These are phyloP conservation scores for Amphimedon queenslandica DNA, from an alignment of 37 sponge, comb jelly and placozoan genomes.

Conservation along the genomic window DNA sequence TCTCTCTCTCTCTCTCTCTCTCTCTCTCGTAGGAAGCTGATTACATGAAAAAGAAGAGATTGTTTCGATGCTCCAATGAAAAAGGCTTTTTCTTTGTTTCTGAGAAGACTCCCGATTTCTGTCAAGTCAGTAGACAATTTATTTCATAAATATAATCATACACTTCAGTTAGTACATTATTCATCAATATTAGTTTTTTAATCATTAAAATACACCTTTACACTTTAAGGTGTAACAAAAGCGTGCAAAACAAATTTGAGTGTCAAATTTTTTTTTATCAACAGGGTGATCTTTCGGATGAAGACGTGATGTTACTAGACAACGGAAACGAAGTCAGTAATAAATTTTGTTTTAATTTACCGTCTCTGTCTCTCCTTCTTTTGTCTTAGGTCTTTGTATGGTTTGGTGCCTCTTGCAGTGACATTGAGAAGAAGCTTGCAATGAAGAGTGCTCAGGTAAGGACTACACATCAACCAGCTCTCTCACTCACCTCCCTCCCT, in stretches of 20 bases:
- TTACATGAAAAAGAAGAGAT: constrained; percentile 66
- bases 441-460: constrained; percentile 89
- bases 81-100: constrained; percentile 92
- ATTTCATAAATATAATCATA: constrained; percentile 5
- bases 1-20: neutral
- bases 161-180: too few species aligned
- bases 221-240: neutral
- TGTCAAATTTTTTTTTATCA: neutral
- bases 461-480: neutral
- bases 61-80: constrained; percentile 98
- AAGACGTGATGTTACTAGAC: constrained; percentile 97
- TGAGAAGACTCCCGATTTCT: constrained; percentile 90
- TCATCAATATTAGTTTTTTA: neutral
- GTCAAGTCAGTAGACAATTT: constrained; percentile 69
- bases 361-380: neutral
- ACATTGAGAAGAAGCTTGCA: constrained; percentile 90
- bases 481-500: too few species aligned
- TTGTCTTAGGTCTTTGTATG: constrained; percentile 76
- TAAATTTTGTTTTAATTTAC: neutral
- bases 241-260: too few species aligned
- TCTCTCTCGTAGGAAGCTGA: constrained; percentile 57
- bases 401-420: constrained; percentile 83
- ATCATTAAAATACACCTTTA: neutral
- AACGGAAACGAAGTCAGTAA: constrained; percentile 69
- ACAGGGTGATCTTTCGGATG: constrained; percentile 85